Conservation (phyloP, 2,113 vertebrate species). For the Clarias batrachus region DNA sequence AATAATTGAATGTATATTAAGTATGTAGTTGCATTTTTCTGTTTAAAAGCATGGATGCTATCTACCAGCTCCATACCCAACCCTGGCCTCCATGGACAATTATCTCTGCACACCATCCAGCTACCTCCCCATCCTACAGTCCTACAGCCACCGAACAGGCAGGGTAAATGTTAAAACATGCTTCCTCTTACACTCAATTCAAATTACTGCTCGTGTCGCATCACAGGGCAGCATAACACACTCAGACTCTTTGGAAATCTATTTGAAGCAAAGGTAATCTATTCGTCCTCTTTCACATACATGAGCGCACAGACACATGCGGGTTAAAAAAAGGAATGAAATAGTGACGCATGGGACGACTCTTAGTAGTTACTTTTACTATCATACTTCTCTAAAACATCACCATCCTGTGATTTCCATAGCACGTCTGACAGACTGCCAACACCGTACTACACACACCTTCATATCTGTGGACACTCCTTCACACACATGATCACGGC, state of each 20-base stretch:
- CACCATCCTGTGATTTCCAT: background rate
- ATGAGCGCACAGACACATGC: background rate
- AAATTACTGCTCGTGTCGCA: background rate
- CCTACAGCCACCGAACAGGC: no score
- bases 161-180: no score
- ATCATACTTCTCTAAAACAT: slow-evolving; percentile 35
- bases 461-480: background rate
- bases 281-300: background rate
- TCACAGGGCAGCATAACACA: background rate
- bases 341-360: background rate
- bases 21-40: no score
- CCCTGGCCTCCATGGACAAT: no score
- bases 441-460: slow-evolving; percentile 40
- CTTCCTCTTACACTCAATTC: no score
- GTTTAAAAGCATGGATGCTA: background rate
- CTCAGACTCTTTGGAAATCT: background rate
- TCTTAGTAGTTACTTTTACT: background rate
- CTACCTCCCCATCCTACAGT: no score
- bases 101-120: no score
- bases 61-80: no score
- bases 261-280: no score
- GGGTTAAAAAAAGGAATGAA: background rate
- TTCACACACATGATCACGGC: background rate
- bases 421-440: background rate
- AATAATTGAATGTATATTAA: background rate